Conservation (phyloP, 2,797 vertebrate species). For the Muraenolepis orangiensis region DNA sequence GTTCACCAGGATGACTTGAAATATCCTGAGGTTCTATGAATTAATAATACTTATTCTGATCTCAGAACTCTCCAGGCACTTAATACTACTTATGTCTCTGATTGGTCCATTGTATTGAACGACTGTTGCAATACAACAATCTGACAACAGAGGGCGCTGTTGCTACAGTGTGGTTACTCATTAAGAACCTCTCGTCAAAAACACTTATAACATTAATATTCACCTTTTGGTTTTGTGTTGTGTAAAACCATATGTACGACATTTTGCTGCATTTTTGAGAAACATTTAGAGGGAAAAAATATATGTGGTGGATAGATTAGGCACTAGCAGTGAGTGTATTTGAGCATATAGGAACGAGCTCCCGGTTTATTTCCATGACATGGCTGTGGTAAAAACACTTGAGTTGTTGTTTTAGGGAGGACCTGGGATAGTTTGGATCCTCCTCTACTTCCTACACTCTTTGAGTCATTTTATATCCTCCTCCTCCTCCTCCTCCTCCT, state of each 20-base stretch:
- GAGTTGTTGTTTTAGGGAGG: not conserved
- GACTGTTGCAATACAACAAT: not conserved
- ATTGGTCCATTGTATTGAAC: no score
- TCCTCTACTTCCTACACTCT: not conserved
- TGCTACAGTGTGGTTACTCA: not conserved
- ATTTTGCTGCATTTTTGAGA: not conserved
- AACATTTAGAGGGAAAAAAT: not conserved
- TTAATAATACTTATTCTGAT: not conserved
- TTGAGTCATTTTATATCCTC: not conserved
- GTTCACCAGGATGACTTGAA: not conserved
- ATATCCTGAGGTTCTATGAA: not conserved
- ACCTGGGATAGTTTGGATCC: not conserved
- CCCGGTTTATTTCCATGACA: no score
- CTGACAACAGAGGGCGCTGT: not conserved
- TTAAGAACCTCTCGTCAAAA: no score
- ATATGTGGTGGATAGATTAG: not conserved
- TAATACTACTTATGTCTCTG: not conserved
- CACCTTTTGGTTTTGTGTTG: not conserved
- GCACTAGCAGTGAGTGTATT: not conserved
- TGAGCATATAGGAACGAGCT: rapidly evolving
- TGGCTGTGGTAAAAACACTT: not conserved
- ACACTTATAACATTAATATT: no score
- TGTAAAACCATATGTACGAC: not conserved
- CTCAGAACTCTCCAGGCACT: not conserved
- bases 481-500: no score